Base-by-base conservation (phyloP, 2,888 invertebrate genomes). In the Drosophila phalerata region DNA sequence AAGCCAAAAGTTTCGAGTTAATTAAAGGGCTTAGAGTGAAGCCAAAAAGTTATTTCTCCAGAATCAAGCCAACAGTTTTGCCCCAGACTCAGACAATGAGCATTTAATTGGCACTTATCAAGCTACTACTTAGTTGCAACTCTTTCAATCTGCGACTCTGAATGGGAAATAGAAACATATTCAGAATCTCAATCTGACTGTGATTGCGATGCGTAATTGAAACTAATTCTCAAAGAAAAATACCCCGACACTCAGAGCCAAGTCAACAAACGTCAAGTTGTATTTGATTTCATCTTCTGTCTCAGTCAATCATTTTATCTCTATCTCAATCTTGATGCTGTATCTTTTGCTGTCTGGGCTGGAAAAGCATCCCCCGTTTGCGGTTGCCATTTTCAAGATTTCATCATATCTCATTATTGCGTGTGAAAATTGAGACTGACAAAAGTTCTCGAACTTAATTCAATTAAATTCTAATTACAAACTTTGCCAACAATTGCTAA, bases 211-310 rank as follows among this genome's bases (percentile, higher is more conserved):
- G 19, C 77, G 88, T 88, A 88, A 84, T 84, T 88, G 88, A 82
- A 75, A 75, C 88, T 88, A 85, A 84, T 88, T 84, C 69, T 70
- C 70, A 87, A 85, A 85, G 83, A 58, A 79, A 79, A 85, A 76
- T 64, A 64, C 57, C 62, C 63, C 62, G 65, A 66, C 58, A 55
- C 64, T 72, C 45, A 66, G 51, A 56, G 69, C 56, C 69, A 67
- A 72, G 61, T 55, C 57, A 30, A 42, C 47, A 43, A 63, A 67
- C 28, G 65, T 57, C 57, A 52, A 48, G 38, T 58, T 53, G 61
- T 61, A 68, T 79, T 73, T 80, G 74, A 73, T 73, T 63, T 78
- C 25, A 55, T 73, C 71, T 70, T 40, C 34, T 34, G 19, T 45
- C 61, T 51, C 28, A 22, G 22, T 22, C 22, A 4, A 22, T 22